Percentiles rank a stretch among this genome's conserved stretches.
Conservation (phyloP, 2,113 vertebrate species). For the Peromyscus californicus region DNA sequence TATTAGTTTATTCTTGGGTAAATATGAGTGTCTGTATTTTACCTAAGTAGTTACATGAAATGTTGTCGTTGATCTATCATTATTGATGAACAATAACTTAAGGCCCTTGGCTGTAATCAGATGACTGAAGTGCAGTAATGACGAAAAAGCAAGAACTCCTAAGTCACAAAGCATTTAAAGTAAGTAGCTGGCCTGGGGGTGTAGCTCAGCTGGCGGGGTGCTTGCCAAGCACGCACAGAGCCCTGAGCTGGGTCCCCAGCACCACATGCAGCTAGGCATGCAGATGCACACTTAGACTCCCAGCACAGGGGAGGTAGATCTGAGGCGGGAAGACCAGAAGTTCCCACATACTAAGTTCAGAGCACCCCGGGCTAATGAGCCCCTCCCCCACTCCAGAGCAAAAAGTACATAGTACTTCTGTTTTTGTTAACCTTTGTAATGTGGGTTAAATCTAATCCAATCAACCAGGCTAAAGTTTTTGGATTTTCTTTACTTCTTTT, state of each 20-base stretch:
- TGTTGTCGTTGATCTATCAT: background rate
- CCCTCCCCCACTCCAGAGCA: background rate
- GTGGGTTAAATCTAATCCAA: conserved; percentile 11
- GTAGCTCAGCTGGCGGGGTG: background rate
- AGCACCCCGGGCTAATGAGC: background rate
- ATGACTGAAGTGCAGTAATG: background rate
- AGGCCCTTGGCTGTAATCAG: background rate
- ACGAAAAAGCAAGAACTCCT: background rate
- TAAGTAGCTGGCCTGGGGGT: background rate
- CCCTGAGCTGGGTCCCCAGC: background rate
- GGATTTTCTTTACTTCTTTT: background rate
- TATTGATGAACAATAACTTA: background rate
- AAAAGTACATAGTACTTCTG: background rate
- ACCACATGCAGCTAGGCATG: background rate
- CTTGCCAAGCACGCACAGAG: background rate
- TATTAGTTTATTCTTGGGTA: background rate
- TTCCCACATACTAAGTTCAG: background rate
- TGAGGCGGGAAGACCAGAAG: background rate
- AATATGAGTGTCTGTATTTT: conserved; percentile 24
- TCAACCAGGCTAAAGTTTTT: background rate
- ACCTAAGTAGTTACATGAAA: background rate
- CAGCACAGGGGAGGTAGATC: background rate
- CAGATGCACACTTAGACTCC: background rate
- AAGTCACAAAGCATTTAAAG: background rate
- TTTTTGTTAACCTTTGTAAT: conserved; percentile 6